phyloP scores from a whole-genome alignment of 2,888 invertebrate genomes.

The Penaeus monodon region DNA sequence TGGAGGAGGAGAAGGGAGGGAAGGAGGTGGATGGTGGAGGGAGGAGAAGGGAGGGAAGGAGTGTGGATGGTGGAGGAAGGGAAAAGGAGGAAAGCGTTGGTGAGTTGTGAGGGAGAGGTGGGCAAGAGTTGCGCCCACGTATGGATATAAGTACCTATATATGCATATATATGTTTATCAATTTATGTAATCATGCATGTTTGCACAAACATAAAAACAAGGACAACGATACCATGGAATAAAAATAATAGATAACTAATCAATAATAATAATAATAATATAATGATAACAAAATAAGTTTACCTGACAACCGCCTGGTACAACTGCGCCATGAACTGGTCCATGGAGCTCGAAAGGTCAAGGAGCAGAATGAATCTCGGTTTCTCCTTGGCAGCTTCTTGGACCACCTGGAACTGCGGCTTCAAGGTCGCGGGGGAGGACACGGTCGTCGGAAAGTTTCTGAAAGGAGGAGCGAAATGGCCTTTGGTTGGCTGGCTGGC shows the following conservation, averaged over 20 bases:
- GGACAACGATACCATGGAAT: too few species aligned
- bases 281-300: neutral
- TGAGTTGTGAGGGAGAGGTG: too few species aligned
- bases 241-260: neutral
- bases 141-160: neutral
- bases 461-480: neutral
- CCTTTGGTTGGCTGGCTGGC: too few species aligned
- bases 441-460: slow-evolving; percentile 2
- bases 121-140: too few species aligned
- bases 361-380: slow-evolving; percentile 42
- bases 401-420: slow-evolving; percentile 32
- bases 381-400: slow-evolving; percentile 19
- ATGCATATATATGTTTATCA: neutral
- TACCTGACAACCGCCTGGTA: slow-evolving; percentile 45
- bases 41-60: too few species aligned
- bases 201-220: too few species aligned
- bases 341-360: slow-evolving; percentile 50
- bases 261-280: too few species aligned
- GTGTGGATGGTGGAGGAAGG: too few species aligned
- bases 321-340: slow-evolving; percentile 31
- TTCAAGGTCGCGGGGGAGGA: neutral
- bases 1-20: too few species aligned
- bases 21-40: too few species aligned
- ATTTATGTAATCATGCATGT: neutral
- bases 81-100: too few species aligned